These are phyloP conservation scores for Xestobium rufovillosum DNA, from an alignment of 2,888 invertebrate genomes.

Conservation along the genomic window DNA sequence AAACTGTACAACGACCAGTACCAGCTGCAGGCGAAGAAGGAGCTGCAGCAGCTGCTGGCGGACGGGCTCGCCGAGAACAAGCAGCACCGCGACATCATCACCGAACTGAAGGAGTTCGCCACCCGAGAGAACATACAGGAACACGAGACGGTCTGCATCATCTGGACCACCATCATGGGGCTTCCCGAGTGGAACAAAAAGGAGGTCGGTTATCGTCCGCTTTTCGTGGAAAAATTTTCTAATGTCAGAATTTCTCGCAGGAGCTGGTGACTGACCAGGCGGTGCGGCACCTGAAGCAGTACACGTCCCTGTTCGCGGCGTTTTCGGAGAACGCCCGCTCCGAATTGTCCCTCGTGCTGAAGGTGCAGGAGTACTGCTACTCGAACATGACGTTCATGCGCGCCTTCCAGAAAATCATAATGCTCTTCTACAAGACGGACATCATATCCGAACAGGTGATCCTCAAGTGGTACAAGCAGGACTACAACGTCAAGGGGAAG, in stretches of 20 bases:
- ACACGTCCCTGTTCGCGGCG: conserved; percentile 77
- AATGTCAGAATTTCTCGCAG: too few relatives aligned
- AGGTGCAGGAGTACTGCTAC: conserved; percentile 96
- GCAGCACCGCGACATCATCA: conserved; percentile 75
- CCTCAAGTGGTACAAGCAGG: conserved; percentile 92
- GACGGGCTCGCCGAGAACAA: conserved; percentile 84
- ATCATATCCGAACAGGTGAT: conserved; percentile 93
- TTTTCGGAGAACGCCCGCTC: conserved; percentile 81
- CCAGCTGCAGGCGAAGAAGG: conserved; percentile 75
- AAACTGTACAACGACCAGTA: conserved; percentile 77
- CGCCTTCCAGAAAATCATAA: conserved; percentile 94
- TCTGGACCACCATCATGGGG: conserved; percentile 93
- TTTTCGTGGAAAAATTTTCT: too few relatives aligned
- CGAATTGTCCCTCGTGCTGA: conserved; percentile 80
- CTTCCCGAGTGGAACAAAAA: conserved; percentile 98
- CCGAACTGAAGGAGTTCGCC: conserved; percentile 81
- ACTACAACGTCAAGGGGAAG: conserved; percentile 90
- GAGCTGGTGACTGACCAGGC: conserved; percentile 95
- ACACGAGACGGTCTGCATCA: conserved; percentile 60
- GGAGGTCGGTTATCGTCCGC: conserved; percentile 53
- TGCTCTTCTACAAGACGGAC: conserved; percentile 93
- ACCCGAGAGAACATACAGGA: conserved; percentile 77
- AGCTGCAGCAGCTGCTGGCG: conserved; percentile 64
- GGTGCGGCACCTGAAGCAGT: conserved; percentile 78
- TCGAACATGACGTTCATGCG: conserved; percentile 99